These are phyloP conservation scores for Ceratosolen fusciceps DNA, from an alignment of 1,140 invertebrate genomes.

Conservation along the genomic window DNA sequence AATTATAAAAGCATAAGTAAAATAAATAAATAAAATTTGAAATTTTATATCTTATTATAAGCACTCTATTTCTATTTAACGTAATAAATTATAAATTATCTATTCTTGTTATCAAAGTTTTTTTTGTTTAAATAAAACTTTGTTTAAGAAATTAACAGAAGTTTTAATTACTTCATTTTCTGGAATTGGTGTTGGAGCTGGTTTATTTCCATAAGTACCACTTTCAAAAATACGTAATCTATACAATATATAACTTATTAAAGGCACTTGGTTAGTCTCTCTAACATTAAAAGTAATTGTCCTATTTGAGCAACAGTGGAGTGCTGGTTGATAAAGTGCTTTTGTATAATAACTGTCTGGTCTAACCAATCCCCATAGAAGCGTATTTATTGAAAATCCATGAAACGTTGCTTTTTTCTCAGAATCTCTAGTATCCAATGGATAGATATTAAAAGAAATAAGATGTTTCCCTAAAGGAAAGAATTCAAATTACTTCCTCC, in stretches of 20 bases:
- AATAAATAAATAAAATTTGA: not conserved
- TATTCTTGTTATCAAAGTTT: no score
- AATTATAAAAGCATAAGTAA: constrained; percentile 36
- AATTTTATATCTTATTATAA: not conserved
- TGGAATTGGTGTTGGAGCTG: constrained; percentile 60
- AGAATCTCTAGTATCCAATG: constrained; percentile 71
- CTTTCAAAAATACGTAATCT: constrained; percentile 63
- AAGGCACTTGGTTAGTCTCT: constrained; percentile 70
- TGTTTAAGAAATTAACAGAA: not conserved
- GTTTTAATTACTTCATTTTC: constrained; percentile 60
- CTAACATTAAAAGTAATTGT: constrained; percentile 68
- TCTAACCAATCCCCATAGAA: constrained; percentile 68
- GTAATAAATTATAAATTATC: no score
- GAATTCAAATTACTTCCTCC: not conserved
- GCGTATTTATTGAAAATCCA: constrained; percentile 70
- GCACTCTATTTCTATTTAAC: no score
- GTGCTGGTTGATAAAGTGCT: constrained; percentile 65
- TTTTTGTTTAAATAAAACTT: not conserved
- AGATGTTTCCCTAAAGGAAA: constrained; percentile 69
- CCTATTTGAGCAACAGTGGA: constrained; percentile 67
- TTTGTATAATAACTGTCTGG: constrained; percentile 69
- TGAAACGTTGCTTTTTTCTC: constrained; percentile 69
- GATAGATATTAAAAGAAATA: constrained; percentile 64
- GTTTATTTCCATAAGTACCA: constrained; percentile 63
- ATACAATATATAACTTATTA: constrained; percentile 70